Evolutionary conservation across 2,113 vertebrate genomes (phyloP), one percentile per base, ranked within the genome.

Genomic region (Notarius lentiginosus): DNA sequence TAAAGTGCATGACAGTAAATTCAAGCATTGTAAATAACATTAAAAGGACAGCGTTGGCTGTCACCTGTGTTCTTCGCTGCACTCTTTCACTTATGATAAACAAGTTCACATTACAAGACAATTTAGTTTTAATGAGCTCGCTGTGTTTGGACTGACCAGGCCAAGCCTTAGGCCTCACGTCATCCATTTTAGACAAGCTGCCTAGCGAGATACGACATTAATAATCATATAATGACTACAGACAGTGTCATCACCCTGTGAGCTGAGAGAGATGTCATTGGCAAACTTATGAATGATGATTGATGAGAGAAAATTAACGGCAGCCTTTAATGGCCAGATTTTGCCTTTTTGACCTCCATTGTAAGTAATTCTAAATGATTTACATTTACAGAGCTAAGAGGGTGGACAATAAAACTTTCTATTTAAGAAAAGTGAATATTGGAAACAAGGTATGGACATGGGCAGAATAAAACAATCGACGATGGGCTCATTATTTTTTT

Each of bases 141-240:
- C 86, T 34, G 73, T 93, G 93, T 95, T 94, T 93, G 92, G 92
- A 92, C 90, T 89, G 92, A 89, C 92, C 89, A 84, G 84, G 92
- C 92, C 91, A 86, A 90, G 92, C 90, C 91, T 87, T 90, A 87
- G 88, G 93, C 87, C 89, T 63, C 58, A 89, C 81, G 89, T 92
- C 91, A 93, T 94, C 93, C 92, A 94, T 94, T 94, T 95, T 94
- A 93, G 86, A 94, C 94, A 90, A 93, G 92, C 90, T 91, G 93
- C 94, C 93, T 92, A 90, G 88, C 92, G 93, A 94, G 93, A 92
- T 91, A 87, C 51, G 70, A 22, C 87, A 94, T 95, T 91, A 93
- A 95, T 94, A 95, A 94, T 94, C 92, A 94, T 93, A 88, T 90
- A 56, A 88, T 84, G 87, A 89, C 93, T 90, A 93, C 92, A 85